A percentile compares a stretch with the other conserved stretches of the same genome.
phyloP scores from a whole-genome alignment of 2,888 invertebrate genomes.

The Axea sp. region DNA sequence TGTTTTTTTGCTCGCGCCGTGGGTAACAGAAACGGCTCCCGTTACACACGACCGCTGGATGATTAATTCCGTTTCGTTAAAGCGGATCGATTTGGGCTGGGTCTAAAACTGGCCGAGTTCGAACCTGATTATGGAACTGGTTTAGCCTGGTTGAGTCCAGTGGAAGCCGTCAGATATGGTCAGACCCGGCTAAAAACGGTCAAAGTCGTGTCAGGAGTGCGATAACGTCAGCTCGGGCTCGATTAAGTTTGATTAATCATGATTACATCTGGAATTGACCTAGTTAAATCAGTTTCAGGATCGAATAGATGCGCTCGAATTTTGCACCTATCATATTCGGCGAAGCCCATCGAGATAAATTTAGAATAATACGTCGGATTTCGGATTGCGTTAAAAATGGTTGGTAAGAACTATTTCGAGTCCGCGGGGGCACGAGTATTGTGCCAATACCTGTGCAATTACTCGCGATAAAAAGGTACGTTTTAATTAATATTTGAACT shows the following conservation, averaged over 20 bases:
- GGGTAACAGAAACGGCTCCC: too few relatives aligned
- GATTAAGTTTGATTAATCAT: constrained; percentile 37
- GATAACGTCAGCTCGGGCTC: constrained; percentile 4
- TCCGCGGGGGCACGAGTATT: too few relatives aligned
- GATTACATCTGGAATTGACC: constrained; percentile 25
- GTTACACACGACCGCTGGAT: too few relatives aligned
- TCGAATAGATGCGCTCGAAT: constrained; percentile 2
- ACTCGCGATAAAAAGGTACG: too few relatives aligned
- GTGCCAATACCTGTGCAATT: too few relatives aligned
- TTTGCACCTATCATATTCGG: neutral
- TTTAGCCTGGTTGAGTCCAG: constrained; percentile 16
- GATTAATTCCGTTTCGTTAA: neutral
- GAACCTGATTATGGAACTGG: neutral
- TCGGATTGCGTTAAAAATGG: too few relatives aligned
- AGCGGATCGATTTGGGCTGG: constrained; percentile 15
- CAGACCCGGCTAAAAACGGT: constrained; percentile 13
- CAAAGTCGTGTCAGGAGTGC: neutral
- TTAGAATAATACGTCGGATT: too few relatives aligned
- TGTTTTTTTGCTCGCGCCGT: neutral
- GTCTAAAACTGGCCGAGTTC: neutral
- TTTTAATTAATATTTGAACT: too few relatives aligned
- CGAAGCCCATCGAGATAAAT: too few relatives aligned
- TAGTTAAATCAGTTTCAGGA: constrained; percentile 1
- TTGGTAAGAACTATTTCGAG: too few relatives aligned
- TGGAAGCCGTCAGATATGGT: constrained; percentile 17